Evolutionary conservation across 2,888 invertebrate species (phyloP).

Genomic region (Dicyrtoma fusca): DNA sequence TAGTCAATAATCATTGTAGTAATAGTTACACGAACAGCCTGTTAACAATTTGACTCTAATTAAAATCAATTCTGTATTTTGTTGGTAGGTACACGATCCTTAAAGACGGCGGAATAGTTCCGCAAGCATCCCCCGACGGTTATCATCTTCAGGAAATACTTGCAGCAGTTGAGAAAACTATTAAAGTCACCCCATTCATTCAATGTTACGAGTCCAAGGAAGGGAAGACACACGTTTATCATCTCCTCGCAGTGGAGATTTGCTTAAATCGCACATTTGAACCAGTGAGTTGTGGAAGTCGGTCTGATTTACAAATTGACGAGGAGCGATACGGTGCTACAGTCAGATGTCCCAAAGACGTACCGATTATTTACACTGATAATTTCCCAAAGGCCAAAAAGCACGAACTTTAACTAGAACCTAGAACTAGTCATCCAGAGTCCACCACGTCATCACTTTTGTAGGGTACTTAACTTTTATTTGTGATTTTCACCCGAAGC

Average conservation of each 20-base stretch:
- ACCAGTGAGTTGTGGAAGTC: constrained; percentile 43
- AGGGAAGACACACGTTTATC: constrained; percentile 35
- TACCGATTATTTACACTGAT: constrained; percentile 47
- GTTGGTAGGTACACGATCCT: constrained; percentile 48
- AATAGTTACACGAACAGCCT: too few species aligned
- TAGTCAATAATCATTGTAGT: constrained; percentile 3
- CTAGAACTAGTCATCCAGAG: too few species aligned
- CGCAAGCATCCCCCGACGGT: constrained; percentile 37
- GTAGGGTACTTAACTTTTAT: too few species aligned
- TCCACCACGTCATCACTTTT: too few species aligned
- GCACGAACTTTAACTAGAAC: constrained; percentile 35
- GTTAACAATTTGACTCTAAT: too few species aligned
- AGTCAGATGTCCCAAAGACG: constrained; percentile 45
- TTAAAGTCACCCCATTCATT: constrained; percentile 45
- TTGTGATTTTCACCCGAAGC: too few species aligned
- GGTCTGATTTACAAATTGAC: constrained; percentile 10
- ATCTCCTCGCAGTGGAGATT: constrained; percentile 51
- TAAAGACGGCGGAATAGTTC: constrained; percentile 45
- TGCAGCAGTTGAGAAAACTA: constrained; percentile 35
- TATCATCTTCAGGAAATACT: constrained; percentile 43
- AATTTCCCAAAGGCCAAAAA: constrained; percentile 37
- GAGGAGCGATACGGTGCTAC: constrained; percentile 31
- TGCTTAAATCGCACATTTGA: constrained; percentile 47
- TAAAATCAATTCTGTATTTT: too few species aligned
- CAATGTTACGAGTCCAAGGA: constrained; percentile 48